Base-by-base conservation (phyloP, 2,113 vertebrate species). In the Pithys albifrons region DNA sequence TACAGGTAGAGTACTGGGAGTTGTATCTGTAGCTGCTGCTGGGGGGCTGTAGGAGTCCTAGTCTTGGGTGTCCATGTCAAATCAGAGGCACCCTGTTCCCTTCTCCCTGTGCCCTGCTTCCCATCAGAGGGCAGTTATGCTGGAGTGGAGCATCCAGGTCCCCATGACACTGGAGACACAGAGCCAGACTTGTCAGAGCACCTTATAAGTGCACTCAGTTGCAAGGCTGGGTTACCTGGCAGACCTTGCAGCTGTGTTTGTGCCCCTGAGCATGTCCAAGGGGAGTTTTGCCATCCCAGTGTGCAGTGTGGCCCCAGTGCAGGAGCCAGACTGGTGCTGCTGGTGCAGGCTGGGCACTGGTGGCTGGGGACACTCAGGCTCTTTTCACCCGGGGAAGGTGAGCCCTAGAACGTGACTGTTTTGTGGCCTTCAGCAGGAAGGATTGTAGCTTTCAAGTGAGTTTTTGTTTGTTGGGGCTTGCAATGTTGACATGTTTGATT, bases 221-320 rank as follows among this genome's bases (percentile, higher is more conserved):
- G 22, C 16, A 16, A 18, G 72, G 67, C 55, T 75, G 72, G 22
- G 19, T 48, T 66, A 2, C 23, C 25, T 10, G 18, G 55, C 31
- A 22, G 61, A 11, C 31, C 55, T 25, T 9, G 33, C 45, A 41
- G 73, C 6, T 8, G 0, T 4, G 3, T n/a, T 46, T 51, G 19
- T 57, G 35, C 9, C 28, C 61, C 45, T 19, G n/a, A 4, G 5
- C 35, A 2, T 9, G 39, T 12, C 35, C 2, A 3, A 64, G 33
- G 5, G 57, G 73, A 24, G 51, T 33, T 88, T 58, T 88, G 45
- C 29, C 22, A 58, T 66, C 83, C 69, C 6, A 0, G 0, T 6
- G 51, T 8, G 62, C 72, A 3, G 0, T 6, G 2, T 6, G 46
- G 61, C 46, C 45, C 24, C 72, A 6, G 23, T 3, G 2, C 3